phyloP scores from a whole-genome alignment of 2,888 invertebrate species.

The Drosophila atroscutellata region DNA sequence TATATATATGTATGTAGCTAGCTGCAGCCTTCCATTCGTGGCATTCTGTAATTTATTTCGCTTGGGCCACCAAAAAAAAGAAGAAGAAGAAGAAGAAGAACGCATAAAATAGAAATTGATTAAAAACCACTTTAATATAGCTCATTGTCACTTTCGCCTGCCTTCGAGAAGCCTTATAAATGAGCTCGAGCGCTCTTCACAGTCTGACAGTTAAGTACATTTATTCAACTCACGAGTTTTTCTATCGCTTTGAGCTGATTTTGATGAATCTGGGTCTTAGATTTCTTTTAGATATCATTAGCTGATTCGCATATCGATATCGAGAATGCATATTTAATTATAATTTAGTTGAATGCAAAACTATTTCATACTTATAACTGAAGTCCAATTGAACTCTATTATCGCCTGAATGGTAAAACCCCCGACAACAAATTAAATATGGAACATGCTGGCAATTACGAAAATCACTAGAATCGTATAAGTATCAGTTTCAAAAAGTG shows the following conservation, averaged over 20 bases:
- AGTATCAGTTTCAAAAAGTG: slow-evolving; percentile 6
- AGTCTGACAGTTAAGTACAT: slow-evolving; percentile 15
- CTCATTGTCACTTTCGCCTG: slow-evolving; percentile 62
- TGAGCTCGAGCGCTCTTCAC: slow-evolving; percentile 23
- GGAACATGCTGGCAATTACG: not conserved
- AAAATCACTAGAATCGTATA: not conserved
- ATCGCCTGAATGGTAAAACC: not conserved
- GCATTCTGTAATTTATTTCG: slow-evolving; percentile 65
- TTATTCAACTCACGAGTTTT: not conserved
- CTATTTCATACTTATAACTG: not conserved
- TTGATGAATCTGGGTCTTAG: not conserved
- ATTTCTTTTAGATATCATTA: not conserved
- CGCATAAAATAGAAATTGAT: slow-evolving; percentile 60
- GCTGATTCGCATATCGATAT: not conserved
- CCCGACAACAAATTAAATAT: not conserved
- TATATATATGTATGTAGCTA: not conserved
- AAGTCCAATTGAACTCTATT: not conserved
- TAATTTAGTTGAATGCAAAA: not conserved
- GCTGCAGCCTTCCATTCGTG: slow-evolving; percentile 46
- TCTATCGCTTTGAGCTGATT: not conserved
- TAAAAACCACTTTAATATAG: slow-evolving; percentile 74
- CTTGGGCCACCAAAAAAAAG: slow-evolving; percentile 25
- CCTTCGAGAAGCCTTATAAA: slow-evolving; percentile 38
- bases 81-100: slow-evolving; percentile 6
- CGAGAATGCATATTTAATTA: not conserved